Evolutionary conservation across 2,113 vertebrate genomes (phyloP), one percentile per base, ranked within the genome.

Genomic region (Perca flavescens): DNA sequence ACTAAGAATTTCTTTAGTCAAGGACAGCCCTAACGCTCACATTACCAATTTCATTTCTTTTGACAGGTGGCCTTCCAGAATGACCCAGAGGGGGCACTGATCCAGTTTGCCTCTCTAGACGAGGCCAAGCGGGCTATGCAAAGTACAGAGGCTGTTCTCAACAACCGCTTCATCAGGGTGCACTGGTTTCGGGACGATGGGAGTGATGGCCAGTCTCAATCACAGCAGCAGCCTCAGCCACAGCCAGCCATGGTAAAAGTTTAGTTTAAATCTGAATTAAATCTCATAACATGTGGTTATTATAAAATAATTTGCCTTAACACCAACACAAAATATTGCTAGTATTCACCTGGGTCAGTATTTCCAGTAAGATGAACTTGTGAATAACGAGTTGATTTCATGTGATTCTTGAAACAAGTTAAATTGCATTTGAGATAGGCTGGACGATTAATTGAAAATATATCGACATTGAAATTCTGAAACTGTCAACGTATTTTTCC

Each of bases 131-230:
- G 96, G 78, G 98, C 98, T 67, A 97, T 98, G 75, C 97, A 97
- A 76, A 99, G 97, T 94, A 97, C 97, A 52, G 97, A 99, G 94
- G 98, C 98, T 15, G 97, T 99, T 25, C 95, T 99, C 84, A 99
- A 98, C 88, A 99, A 99, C 93, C 97, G 98, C 22, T 99, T 99
- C 91, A 99, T 99, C 91, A 97, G 95, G 88, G 96, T 99, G 64
- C 96, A 97, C 91, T 99, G 98, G 98, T 97, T 97, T 84, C 96
- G 97, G 88, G 97, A 97, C 66, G 96, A 97, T 81, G 91, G 86
- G 5, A 56, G 80, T 21, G 68, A 93, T 21, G 95, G 79, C 16
- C 91, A 85, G 62, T 22, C 67, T 7, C 82, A 83, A 36, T 22
- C 57, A 2, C 93, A 91, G 69, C 86, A 80, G 71, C 91, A 86